Evolutionary conservation across 2,113 vertebrate species (phyloP).

Genomic region (Dipodomys spectabilis): DNA sequence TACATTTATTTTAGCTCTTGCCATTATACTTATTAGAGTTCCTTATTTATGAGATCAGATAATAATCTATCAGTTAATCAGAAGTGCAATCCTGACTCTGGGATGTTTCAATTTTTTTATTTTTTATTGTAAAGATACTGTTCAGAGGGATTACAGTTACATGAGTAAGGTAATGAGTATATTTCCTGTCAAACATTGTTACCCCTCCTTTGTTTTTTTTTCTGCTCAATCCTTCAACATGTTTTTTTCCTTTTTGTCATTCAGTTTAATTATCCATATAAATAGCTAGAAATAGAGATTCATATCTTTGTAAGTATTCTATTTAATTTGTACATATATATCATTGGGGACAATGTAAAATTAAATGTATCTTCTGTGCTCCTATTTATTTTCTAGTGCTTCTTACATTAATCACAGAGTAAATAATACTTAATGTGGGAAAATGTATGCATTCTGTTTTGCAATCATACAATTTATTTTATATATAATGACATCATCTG

Average conservation of each 20-base stretch:
- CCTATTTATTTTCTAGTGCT: background rate
- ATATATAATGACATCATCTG: background rate
- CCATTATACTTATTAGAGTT: background rate
- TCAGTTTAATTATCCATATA: background rate
- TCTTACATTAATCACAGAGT: background rate
- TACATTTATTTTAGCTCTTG: background rate
- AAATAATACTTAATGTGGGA: background rate
- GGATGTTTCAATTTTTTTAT: background rate
- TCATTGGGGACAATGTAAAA: background rate
- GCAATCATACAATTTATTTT: background rate
- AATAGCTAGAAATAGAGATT: background rate
- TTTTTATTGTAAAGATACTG: too few species aligned
- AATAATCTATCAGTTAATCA: background rate
- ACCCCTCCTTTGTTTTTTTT: background rate
- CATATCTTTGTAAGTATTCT: background rate
- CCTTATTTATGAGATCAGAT: background rate
- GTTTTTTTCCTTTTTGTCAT: background rate
- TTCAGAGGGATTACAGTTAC: too few species aligned
- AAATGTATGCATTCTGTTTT: background rate
- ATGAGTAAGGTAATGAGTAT: too few species aligned
- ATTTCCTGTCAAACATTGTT: too few species aligned
- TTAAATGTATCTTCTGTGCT: background rate
- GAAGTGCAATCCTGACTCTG: background rate
- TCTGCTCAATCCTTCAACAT: background rate
- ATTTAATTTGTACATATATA: background rate